Evolutionary conservation across 2,888 invertebrate species (phyloP).

Genomic region (Caprella mutica): DNA sequence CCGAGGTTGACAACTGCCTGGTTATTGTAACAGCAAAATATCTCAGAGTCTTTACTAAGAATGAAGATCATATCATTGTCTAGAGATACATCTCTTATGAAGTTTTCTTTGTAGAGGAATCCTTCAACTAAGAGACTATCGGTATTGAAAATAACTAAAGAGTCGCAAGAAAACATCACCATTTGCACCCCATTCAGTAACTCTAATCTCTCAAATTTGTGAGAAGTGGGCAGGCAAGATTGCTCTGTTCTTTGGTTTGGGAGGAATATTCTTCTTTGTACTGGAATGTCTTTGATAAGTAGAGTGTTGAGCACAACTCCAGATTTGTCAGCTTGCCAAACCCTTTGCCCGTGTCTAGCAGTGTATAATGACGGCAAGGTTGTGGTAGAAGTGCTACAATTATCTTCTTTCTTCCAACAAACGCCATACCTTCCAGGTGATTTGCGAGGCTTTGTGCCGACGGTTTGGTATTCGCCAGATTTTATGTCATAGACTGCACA

Average conservation of each 20-base stretch:
- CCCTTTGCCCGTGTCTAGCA: constrained; percentile 65
- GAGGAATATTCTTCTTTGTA: not conserved
- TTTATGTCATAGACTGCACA: constrained; percentile 63
- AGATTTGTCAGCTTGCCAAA: constrained; percentile 65
- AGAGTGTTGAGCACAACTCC: constrained; percentile 75
- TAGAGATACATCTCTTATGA: not conserved
- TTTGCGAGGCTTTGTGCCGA: constrained; percentile 78
- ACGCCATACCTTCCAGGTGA: constrained; percentile 21
- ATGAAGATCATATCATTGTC: not conserved
- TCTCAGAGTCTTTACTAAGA: not conserved
- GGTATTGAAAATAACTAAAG: constrained; percentile 3
- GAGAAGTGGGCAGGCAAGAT: not conserved
- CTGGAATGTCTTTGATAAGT: constrained; percentile 55
- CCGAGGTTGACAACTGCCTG: not conserved
- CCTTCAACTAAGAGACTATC: not conserved
- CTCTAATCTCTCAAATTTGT: not conserved
- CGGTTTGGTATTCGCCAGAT: constrained; percentile 54
- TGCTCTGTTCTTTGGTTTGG: not conserved
- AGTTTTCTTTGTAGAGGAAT: not conserved
- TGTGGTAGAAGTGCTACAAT: too few species aligned
- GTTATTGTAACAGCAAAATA: not conserved
- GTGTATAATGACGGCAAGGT: too few species aligned
- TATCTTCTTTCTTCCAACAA: too few species aligned
- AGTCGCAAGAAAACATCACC: not conserved
- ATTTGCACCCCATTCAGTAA: not conserved